phyloP scores from a whole-genome alignment of 2,113 vertebrate species.

The Reinhardtius hippoglossoides region DNA sequence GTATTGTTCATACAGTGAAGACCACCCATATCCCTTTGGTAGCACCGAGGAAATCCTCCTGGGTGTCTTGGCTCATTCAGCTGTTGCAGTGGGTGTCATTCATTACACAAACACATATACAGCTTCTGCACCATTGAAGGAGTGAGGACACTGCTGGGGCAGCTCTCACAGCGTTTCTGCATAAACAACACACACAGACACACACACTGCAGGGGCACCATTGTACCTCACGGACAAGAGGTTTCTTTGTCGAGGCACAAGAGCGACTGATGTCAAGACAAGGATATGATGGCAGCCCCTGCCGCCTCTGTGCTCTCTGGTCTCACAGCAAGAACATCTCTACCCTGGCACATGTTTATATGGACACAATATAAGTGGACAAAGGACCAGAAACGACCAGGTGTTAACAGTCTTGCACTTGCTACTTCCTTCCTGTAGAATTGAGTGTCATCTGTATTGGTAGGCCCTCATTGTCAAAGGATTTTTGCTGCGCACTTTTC shows the following conservation, averaged over 20 bases:
- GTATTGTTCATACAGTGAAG: slow-evolving; percentile 46
- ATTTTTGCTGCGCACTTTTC: neutral
- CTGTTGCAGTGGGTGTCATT: slow-evolving; percentile 48
- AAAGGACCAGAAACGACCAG: neutral
- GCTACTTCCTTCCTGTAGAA: neutral
- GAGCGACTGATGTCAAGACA: slow-evolving; percentile 26
- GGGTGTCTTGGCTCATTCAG: slow-evolving; percentile 47
- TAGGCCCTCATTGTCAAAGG: neutral
- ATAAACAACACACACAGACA: slow-evolving; percentile 25
- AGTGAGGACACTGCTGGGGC: slow-evolving; percentile 41
- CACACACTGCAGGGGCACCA: slow-evolving; percentile 33
- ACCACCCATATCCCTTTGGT: slow-evolving; percentile 59
- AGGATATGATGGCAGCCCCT: slow-evolving; percentile 29
- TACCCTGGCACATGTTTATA: slow-evolving; percentile 2
- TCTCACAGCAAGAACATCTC: slow-evolving; percentile 2
- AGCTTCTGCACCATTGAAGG: slow-evolving; percentile 27
- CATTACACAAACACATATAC: slow-evolving; percentile 26
- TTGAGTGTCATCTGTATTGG: neutral
- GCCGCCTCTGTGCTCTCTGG: neutral
- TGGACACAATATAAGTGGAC: neutral
- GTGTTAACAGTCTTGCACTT: neutral
- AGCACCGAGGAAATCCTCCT: slow-evolving; percentile 64
- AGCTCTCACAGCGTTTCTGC: slow-evolving; percentile 23
- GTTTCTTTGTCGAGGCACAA: slow-evolving; percentile 60
- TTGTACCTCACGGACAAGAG: slow-evolving; percentile 67